Conservation (phyloP, 2,113 vertebrate species). For the Triplophysa dalaica region DNA sequence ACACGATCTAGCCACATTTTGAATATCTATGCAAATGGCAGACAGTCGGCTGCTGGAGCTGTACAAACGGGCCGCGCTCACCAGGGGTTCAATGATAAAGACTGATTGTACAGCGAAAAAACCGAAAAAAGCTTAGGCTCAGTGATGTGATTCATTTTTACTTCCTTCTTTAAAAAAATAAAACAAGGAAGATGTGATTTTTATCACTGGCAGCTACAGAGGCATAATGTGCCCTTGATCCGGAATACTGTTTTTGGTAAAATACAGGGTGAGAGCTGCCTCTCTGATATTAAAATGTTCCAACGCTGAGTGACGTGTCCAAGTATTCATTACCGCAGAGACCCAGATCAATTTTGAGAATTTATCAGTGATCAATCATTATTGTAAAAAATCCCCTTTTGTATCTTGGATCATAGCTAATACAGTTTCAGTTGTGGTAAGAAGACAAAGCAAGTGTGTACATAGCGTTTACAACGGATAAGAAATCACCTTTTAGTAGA, state of each 20-base stretch:
- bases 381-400: too few species aligned
- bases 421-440: too few species aligned
- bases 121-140: conserved; percentile 8
- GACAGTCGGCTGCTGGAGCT: conserved; percentile 33
- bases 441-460: background rate
- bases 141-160: conserved; percentile 55
- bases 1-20: conserved; percentile 62
- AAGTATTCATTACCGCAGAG: too few species aligned
- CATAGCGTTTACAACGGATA: background rate
- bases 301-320: background rate
- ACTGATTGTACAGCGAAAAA: conserved; percentile 27
- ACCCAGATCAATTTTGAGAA: background rate
- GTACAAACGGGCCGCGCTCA: conserved; percentile 50
- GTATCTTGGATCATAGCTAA: too few species aligned
- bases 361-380: too few species aligned
- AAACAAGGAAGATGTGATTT: conserved; percentile 47
- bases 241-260: conserved; percentile 45
- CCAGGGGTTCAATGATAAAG: conserved; percentile 56
- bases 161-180: conserved; percentile 36
- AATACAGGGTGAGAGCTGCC: background rate
- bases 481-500: background rate
- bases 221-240: conserved; percentile 59
- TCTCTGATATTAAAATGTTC: background rate
- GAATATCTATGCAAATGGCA: conserved; percentile 76
- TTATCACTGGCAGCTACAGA: conserved; percentile 55